Percentiles rank a stretch among this genome's conserved stretches.
Evolutionary conservation across 2,888 invertebrate species (phyloP).

Genomic region (Melikaiella ostensackeni): DNA sequence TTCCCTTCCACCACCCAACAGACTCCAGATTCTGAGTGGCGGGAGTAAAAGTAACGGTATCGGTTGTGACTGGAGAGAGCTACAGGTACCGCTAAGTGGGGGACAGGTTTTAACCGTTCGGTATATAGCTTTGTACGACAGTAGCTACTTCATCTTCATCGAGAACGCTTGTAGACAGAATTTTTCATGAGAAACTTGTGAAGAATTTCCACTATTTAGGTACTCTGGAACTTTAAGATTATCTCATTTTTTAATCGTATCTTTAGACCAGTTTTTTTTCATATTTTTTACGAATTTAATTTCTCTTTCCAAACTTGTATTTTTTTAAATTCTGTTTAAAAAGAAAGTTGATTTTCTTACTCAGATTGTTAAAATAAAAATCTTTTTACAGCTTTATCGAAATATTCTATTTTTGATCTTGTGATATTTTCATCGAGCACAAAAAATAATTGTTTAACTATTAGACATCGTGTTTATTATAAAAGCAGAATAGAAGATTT

Average conservation of each 20-base stretch:
- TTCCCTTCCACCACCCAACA: neutral
- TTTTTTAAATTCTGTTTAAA: too few species aligned
- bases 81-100: constrained; percentile 27
- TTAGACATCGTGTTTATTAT: too few species aligned
- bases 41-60: constrained; percentile 10
- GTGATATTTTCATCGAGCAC: too few species aligned
- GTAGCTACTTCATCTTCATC: constrained; percentile 9
- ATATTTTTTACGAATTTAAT: neutral
- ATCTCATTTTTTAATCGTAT: neutral
- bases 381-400: too few species aligned
- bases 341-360: too few species aligned
- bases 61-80: constrained; percentile 26
- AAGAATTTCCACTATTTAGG: neutral
- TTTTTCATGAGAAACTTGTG: neutral
- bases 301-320: neutral
- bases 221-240: neutral
- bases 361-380: too few species aligned
- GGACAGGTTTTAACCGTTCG: constrained; percentile 29
- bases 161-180: neutral
- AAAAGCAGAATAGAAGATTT: too few species aligned
- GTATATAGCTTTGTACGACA: constrained; percentile 24
- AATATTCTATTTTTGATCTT: too few species aligned
- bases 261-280: neutral
- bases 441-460: neutral
- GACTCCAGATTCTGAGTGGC: neutral